Conservation (phyloP, 2,113 vertebrate genomes). For the Todiramphus chloris region DNA sequence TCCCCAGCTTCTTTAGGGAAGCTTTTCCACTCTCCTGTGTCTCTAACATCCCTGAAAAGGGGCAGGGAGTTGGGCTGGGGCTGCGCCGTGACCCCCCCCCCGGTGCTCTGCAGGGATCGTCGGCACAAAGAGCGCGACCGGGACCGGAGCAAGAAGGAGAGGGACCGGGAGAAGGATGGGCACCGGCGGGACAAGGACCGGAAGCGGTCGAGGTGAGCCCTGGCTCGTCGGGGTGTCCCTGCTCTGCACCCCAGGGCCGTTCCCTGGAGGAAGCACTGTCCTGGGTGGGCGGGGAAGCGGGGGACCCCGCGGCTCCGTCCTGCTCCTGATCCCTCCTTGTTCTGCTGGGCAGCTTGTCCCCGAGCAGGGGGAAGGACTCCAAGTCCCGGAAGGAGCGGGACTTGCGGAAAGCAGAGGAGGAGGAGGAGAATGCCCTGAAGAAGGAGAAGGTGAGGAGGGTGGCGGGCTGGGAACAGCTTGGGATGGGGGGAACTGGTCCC, state of each 20-base stretch:
- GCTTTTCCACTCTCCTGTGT: rapidly evolving
- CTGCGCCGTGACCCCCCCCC: rapidly evolving
- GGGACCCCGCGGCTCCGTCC: rapidly evolving
- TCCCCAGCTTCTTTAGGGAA: neutral
- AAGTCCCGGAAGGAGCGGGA: conserved; percentile 89
- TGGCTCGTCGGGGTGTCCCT: rapidly evolving
- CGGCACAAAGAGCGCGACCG: conserved; percentile 89
- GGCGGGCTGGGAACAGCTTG: neutral
- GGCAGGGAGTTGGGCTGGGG: neutral
- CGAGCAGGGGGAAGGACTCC: conserved; percentile 83
- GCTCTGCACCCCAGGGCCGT: neutral
- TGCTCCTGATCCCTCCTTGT: rapidly evolving
- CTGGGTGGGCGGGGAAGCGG: too few relatives aligned
- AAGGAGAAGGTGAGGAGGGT: conserved; percentile 82
- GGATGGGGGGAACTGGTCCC: too few relatives aligned
- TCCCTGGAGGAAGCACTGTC: rapidly evolving
- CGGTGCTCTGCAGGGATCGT: conserved; percentile 78
- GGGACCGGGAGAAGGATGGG: conserved; percentile 86
- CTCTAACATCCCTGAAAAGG: rapidly evolving
- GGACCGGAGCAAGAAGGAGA: conserved; percentile 86
- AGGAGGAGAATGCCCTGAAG: conserved; percentile 86
- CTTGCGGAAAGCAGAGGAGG: conserved; percentile 83
- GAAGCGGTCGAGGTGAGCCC: conserved; percentile 83
- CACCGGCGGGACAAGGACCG: conserved; percentile 89
- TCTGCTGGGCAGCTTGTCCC: conserved; percentile 80